These are phyloP conservation scores for Danionella dracula DNA, from an alignment of 2,797 vertebrate genomes.

Conservation along the genomic window DNA sequence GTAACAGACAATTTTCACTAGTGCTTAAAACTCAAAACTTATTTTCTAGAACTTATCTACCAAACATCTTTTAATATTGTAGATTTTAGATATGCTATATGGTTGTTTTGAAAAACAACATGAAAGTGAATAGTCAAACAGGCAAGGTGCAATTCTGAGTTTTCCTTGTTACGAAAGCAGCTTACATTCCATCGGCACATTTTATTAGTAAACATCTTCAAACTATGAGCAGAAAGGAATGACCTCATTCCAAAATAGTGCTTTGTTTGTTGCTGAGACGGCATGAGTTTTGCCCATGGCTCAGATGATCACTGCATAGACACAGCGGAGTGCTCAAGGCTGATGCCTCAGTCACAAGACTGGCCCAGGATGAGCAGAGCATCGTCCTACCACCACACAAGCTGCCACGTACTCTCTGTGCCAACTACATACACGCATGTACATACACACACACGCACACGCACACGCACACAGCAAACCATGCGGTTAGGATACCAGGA, in stretches of 20 bases:
- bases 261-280: conserved; percentile 39
- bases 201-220: conserved; percentile 18
- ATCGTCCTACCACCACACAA: conserved; percentile 56
- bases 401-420: conserved; percentile 51
- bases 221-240: conserved; percentile 4
- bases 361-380: conserved; percentile 37
- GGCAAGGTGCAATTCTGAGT: neutral
- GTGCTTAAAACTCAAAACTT: no score
- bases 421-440: conserved; percentile 20
- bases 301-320: conserved; percentile 74
- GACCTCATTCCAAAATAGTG: conserved; percentile 33
- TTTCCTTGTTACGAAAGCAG: neutral
- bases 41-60: no score
- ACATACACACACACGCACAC: conserved; percentile 4
- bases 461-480: neutral
- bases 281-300: conserved; percentile 37
- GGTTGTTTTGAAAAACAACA: no score
- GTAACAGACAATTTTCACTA: no score
- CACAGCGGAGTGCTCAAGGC: conserved; percentile 53
- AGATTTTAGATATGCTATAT: no score
- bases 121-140: no score
- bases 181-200: neutral
- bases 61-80: no score
- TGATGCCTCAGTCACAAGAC: conserved; percentile 75
- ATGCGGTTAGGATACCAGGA: no score